These are phyloP conservation scores for Oncorhynchus mykiss DNA, from an alignment of 2,113 vertebrate species.

Conservation along the genomic window DNA sequence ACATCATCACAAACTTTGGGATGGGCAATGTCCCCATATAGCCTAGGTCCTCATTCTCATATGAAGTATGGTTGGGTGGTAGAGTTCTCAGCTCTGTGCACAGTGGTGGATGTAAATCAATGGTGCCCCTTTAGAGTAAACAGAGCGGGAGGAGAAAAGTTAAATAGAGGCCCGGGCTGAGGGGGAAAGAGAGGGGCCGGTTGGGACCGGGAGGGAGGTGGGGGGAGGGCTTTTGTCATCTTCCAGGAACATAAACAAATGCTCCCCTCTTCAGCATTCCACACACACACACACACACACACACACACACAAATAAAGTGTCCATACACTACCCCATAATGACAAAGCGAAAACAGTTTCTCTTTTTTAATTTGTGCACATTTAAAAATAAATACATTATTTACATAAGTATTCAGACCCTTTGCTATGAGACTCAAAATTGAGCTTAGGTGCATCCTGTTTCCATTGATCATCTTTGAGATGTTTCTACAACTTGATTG, in stretches of 20 bases:
- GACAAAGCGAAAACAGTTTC: too few relatives aligned
- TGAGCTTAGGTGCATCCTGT: too few relatives aligned
- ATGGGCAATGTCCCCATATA: neutral
- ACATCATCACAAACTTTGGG: neutral
- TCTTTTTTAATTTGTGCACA: too few relatives aligned
- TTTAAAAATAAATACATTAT: too few relatives aligned
- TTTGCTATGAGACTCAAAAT: too few relatives aligned
- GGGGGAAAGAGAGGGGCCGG: neutral
- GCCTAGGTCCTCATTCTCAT: neutral
- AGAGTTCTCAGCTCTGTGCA: neutral
- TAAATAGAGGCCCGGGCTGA: neutral
- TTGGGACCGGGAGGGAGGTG: neutral
- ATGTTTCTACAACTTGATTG: too few relatives aligned
- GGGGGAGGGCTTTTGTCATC: neutral
- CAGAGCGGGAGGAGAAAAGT: neutral
- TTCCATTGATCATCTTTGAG: too few relatives aligned
- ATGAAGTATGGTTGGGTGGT: neutral
- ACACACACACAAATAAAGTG: too few relatives aligned
- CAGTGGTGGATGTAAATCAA: neutral
- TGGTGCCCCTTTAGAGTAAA: conserved; percentile 19
- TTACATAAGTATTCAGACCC: too few relatives aligned
- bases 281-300: neutral
- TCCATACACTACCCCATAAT: too few relatives aligned
- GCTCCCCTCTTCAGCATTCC: conserved; percentile 14
- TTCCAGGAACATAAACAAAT: conserved; percentile 19